phyloP scores from a whole-genome alignment of 2,113 vertebrate genomes.

The Setophaga coronata region DNA sequence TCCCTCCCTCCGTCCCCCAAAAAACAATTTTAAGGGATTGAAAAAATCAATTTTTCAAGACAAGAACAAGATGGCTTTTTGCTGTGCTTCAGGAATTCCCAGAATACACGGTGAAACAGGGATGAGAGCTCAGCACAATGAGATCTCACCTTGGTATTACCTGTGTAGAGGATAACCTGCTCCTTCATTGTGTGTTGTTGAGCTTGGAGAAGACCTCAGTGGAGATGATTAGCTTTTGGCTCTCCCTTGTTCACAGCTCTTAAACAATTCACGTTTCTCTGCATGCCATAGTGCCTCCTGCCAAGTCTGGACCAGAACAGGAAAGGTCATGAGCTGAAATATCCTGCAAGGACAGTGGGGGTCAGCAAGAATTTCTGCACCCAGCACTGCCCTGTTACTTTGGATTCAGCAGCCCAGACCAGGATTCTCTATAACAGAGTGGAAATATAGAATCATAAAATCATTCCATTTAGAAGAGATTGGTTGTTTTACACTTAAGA shows the following conservation, averaged over 20 bases:
- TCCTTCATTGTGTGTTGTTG: not conserved
- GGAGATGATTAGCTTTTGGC: not conserved
- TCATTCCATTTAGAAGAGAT: not conserved
- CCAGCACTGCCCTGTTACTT: rapidly evolving
- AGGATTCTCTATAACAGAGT: not conserved
- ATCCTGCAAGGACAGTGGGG: rapidly evolving
- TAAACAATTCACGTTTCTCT: not conserved
- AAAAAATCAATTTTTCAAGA: not conserved
- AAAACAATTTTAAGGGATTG: not conserved
- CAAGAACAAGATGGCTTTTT: not conserved
- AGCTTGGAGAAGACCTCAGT: not conserved
- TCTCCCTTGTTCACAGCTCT: not conserved
- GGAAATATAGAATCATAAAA: not conserved
- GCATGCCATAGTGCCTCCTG: rapidly evolving
- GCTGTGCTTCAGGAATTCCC: not conserved
- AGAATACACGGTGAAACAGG: rapidly evolving
- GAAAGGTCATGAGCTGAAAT: not conserved
- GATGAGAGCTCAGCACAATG: rapidly evolving
- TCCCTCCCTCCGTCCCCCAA: rapidly evolving
- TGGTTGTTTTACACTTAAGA: not conserved
- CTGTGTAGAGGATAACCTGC: not conserved
- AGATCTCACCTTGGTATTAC: not conserved
- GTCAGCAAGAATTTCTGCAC: not conserved
- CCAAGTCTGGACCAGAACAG: rapidly evolving
- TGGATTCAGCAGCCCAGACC: not conserved